A percentile compares a stretch with the other conserved stretches of the same genome.
These are phyloP conservation scores for Pollachius pollachius DNA, from an alignment of 2,113 vertebrate species.

Conservation along the genomic window DNA sequence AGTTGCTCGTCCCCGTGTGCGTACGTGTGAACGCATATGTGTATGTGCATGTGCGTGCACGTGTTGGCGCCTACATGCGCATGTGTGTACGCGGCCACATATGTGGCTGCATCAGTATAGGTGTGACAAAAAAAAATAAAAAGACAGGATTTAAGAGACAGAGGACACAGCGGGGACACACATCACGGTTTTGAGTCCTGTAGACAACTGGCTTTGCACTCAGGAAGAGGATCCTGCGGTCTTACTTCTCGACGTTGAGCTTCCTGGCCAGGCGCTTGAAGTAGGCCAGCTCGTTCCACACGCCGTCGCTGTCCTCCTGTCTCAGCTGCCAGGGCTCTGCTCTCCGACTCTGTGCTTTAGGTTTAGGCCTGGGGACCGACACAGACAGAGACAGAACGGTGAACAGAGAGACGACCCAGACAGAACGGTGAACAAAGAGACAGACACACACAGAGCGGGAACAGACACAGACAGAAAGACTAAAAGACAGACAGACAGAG, in stretches of 20 bases:
- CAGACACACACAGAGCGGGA: not conserved
- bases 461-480: conserved; percentile 10
- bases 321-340: conserved; percentile 71
- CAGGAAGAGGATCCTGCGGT: conserved; percentile 26
- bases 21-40: conserved; percentile 4
- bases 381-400: conserved; percentile 14
- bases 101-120: not conserved
- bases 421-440: not conserved
- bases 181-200: not conserved
- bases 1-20: not conserved
- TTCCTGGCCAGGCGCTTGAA: conserved; percentile 83
- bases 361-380: conserved; percentile 68
- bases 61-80: conserved; percentile 1
- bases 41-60: conserved; percentile 5
- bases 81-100: not conserved
- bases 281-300: conserved; percentile 87
- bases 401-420: not conserved
- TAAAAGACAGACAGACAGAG: conserved; percentile 38
- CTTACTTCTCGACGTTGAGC: conserved; percentile 84
- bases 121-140: not conserved
- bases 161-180: not conserved
- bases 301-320: conserved; percentile 81
- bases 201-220: no score
- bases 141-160: not conserved
- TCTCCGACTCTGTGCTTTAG: conserved; percentile 57